Conservation (phyloP, 2,113 vertebrate species). For the Pachyramphus minor region DNA sequence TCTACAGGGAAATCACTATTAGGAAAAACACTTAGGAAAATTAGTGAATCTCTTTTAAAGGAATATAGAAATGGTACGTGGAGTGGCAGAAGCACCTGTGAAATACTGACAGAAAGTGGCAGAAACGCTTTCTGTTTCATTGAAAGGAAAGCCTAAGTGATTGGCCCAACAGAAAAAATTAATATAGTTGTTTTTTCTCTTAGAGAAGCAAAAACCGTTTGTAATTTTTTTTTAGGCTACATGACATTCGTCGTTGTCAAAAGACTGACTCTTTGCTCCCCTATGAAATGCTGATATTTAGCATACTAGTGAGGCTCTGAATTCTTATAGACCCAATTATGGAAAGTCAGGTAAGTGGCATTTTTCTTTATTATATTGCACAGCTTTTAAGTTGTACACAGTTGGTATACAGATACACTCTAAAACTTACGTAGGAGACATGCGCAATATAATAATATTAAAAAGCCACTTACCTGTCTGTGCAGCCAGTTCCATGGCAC, state of each 20-base stretch:
- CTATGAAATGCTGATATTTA: conserved; percentile 3
- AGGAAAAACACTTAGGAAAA: not conserved
- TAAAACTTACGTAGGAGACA: not conserved
- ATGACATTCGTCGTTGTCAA: not conserved
- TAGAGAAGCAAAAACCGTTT: conserved; percentile 20
- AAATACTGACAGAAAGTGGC: not conserved
- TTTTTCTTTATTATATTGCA: conserved; percentile 49
- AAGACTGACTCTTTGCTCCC: not conserved
- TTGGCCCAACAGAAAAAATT: not conserved
- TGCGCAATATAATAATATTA: conserved; percentile 18
- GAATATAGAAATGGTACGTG: not conserved
- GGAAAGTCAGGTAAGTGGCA: conserved; percentile 33
- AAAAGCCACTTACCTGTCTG: conserved; percentile 18
- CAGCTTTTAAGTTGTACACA: not conserved
- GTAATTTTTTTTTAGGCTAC: conserved; percentile 32
- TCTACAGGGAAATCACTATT: not conserved
- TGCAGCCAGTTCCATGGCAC: not conserved
- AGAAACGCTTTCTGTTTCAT: not conserved
- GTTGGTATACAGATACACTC: not conserved
- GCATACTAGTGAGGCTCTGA: conserved; percentile 27
- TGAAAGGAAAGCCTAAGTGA: not conserved
- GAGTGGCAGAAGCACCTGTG: not conserved
- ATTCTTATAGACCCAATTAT: conserved; percentile 5
- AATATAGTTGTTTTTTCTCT: not conserved
- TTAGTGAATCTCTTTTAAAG: not conserved